Base-by-base conservation (phyloP, 2,113 vertebrate species). In the Ellobius talpinus region DNA sequence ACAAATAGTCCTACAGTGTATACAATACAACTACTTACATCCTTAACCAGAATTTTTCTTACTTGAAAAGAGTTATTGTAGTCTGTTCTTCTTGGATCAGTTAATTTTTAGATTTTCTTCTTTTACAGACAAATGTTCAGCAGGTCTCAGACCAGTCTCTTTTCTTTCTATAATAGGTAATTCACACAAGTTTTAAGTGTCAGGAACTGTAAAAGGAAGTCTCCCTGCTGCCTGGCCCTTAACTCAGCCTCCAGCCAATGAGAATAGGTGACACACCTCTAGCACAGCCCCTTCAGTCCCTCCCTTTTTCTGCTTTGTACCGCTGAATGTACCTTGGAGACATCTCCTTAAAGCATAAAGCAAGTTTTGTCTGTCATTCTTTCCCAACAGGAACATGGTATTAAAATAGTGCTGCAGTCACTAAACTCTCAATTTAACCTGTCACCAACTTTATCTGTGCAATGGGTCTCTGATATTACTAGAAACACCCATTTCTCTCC, bases 1-100 rank as follows among this genome's bases (percentile, higher is more conserved):
- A 70, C 45, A 93, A 94, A 86, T n/a, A 13, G 63, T 31, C 77
- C 52, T 66, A 36, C 29, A 96, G 88, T 90, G 82, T 61, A 66
- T 31, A 68, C 66, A 73, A 58, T 90, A 84, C 61, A 68, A 33
- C 42, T 87, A 84, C 61, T 93, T 84, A 39, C 33, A 91, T 47
- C 3, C 36, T 87, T 79, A 70, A 72, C 79, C 5, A 3, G 17
- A 93, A 77, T 29, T 93, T 66, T 78, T 72, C 50, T 79, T 72
- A 74, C 24, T 92, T 85, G 81, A 95, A 86, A 9, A 91, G 79
- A 88, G 61, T 79, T 88, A 84, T 84, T 78, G 3, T 52, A 70
- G 16, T 76, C 47, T 61, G 84, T 65, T 87, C 31, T 70, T 87
- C 31, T 96, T 29, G 87, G 42, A 3, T 90, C 52, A 87, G 26